phyloP scores from a whole-genome alignment of 1,140 invertebrate species.

The Drosophila bocqueti region DNA sequence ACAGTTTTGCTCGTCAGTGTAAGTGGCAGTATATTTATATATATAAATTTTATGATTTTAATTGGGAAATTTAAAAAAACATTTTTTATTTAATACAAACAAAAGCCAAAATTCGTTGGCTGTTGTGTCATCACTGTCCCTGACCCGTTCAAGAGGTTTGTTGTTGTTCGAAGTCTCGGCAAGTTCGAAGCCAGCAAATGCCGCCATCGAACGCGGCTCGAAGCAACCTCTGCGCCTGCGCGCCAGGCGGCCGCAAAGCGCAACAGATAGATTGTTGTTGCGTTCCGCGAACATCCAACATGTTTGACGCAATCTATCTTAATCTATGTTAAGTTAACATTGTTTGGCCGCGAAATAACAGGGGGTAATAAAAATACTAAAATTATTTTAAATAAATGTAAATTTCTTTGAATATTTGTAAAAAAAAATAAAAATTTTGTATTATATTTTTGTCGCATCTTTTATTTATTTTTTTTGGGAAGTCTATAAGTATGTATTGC shows the following conservation, averaged over 20 bases:
- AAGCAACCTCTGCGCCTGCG: constrained; percentile 21
- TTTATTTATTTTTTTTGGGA: no score
- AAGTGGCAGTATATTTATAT: not conserved
- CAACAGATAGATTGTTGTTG: constrained; percentile 35
- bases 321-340: constrained; percentile 24
- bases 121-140: constrained; percentile 17
- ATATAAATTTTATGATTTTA: not conserved
- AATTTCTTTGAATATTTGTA: no score
- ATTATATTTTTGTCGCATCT: no score
- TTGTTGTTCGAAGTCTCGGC: constrained; percentile 23
- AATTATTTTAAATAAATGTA: not conserved
- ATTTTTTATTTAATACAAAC: not conserved
- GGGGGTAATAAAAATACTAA: no score
- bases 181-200: not conserved
- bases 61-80: not conserved
- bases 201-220: not conserved
- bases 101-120: not conserved
- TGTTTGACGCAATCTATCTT: constrained; percentile 7
- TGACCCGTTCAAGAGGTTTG: constrained; percentile 37
- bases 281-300: not conserved
- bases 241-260: constrained; percentile 10
- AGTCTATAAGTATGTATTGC: no score
- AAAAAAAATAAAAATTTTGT: no score
- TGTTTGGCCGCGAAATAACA: not conserved
- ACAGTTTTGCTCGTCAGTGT: no score